Percentiles rank a stretch among this genome's conserved stretches.
These are phyloP conservation scores for Phortica variegata DNA, from an alignment of 1,140 invertebrate genomes.

Conservation along the genomic window DNA sequence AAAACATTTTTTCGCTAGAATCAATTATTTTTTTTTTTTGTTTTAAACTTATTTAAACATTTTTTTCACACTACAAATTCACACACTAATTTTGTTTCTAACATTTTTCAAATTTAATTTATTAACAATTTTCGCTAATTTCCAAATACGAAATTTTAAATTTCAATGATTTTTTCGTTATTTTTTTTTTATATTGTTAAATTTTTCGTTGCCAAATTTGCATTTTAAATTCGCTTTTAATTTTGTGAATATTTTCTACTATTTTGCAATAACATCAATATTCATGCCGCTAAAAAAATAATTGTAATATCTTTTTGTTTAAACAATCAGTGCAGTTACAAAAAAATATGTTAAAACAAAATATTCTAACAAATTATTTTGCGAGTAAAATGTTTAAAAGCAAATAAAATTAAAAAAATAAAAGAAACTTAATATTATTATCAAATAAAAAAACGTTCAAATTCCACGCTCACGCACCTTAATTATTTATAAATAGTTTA, in stretches of 20 bases:
- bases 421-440: too few species aligned
- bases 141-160: slow-evolving; percentile 25
- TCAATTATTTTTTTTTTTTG: slow-evolving; percentile 11
- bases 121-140: background rate
- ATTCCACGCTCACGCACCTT: too few species aligned
- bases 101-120: slow-evolving; percentile 15
- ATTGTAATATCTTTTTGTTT: too few species aligned
- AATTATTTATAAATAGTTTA: too few species aligned
- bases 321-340: too few species aligned
- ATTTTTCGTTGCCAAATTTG: background rate
- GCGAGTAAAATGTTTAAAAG: too few species aligned
- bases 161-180: slow-evolving; percentile 33
- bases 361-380: too few species aligned
- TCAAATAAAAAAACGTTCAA: too few species aligned
- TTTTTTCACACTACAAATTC: slow-evolving; percentile 14
- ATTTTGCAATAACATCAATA: slow-evolving; percentile 49
- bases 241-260: slow-evolving; percentile 38
- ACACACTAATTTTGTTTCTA: slow-evolving; percentile 17
- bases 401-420: too few species aligned
- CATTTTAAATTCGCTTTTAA: slow-evolving; percentile 6
- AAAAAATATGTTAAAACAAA: too few species aligned
- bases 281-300: too few species aligned
- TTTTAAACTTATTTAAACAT: slow-evolving; percentile 22
- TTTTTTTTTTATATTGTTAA: slow-evolving; percentile 13
- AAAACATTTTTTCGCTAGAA: slow-evolving; percentile 1